Evolutionary conservation across 2,888 invertebrate species (phyloP), one percentile per base, ranked within the genome.

Genomic region (Trichacis sp.): DNA sequence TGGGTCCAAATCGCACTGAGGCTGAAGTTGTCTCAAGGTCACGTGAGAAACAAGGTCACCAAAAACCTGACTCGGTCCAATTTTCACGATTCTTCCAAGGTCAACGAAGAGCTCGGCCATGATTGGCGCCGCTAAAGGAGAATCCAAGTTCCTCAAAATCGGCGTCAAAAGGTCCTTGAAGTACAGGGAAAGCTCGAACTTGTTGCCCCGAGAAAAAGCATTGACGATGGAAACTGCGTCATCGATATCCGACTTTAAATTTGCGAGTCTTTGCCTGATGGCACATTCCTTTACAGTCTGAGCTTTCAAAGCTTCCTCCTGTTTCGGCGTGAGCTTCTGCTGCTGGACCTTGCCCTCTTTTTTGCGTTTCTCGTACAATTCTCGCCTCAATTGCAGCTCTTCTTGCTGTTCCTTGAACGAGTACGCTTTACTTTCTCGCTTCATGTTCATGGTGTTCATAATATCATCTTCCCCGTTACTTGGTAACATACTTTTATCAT

Each of bases 401-500:
- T 97, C 98, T 77, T 96, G 88, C 83, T 99, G 98, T 66, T 98
- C 98, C 80, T 96, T 95, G 84, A 95, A 97, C 66, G 96, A 96
- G 84, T 98, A 98, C 1, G 92, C 94, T 85, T 97, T 98, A 84
- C 96, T 98, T 83, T 98, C 98, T 12, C 97, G 89, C 84, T 95
- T 96, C 82, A 98, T 88, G 76, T 98, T 97, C 87, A 90, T 90
- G 48, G 85, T 84, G 64, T 84, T 85, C 12, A 84, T 72, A 50
- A 84, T 83, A 49, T 85, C 84, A 58, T 85, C 85, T 54, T 86
- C 86, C 59, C 87, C 86, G 61, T 84, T 85, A n/a, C 86, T 89
- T 14, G 92, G 92, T 50, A 94, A 85, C 0, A 93, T 90, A 71
- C 91, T 91, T 85, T 94, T 96, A 85, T 98, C 96, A 81, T 93